Evolutionary conservation across 53 echinoderm and acorn worm genomes (phyloP), one percentile per base, ranked within the genome.

Genomic region (Actinopyga echinites): DNA sequence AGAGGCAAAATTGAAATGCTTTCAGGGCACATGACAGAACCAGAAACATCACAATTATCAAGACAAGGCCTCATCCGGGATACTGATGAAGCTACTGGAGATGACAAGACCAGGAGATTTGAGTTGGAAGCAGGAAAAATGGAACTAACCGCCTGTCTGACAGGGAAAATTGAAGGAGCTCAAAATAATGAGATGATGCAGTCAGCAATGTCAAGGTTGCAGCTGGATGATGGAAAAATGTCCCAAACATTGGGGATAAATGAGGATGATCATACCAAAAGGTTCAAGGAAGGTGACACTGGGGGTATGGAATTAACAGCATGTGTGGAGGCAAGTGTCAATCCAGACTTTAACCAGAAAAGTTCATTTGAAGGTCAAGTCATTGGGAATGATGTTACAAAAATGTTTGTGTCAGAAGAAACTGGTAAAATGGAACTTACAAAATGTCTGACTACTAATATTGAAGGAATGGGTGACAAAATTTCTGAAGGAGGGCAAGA

Each of bases 271-370:
- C 40, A 56, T n/a, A 89, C 60, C 6, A 84, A 80, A 57, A 20
- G 53, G 15, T 64, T 85, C 31, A 55, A 26, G 8, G 36, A 35
- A 22, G 84, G 69, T 79, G 69, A 79, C 23, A 75, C 54, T 56
- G 85, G 40, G 56, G 55, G 56, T 49, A 89, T 85, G 85, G 80
- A 89, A 44, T 64, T 85, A 44, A 89, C 77, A 25, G 57, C 56
- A 28, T 84, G 67, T 68, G 23, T 49, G 17, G 36, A 57, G 68
- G 19, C 37, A 49, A 64, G 30, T 1, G 6, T 36, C 12, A 19
- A 20, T 5, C 5, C 32, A 21, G 30, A 30, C 10, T 10, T 11
- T 30, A 36, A 66, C 10, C 32, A 30, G 33, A 8, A 31, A 29
- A 35, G 17, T 8, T 2, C 15, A 49, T n/a, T n/a, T n/a, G n/a